Percentiles rank a stretch among this genome's conserved stretches.
phyloP scores from a whole-genome alignment of 2,113 vertebrate genomes.

The Danionella cerebrum region DNA sequence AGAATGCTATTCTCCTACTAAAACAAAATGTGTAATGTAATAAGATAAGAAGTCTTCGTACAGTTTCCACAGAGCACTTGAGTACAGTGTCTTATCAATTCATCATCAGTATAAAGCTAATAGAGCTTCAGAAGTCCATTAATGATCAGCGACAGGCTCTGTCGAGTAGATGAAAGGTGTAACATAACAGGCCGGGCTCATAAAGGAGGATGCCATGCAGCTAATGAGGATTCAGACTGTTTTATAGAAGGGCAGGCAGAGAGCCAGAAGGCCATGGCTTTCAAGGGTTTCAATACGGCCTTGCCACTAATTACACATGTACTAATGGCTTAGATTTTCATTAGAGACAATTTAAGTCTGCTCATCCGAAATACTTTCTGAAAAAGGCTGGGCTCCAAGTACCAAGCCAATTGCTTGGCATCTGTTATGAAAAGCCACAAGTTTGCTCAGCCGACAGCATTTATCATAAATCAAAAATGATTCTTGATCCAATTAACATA shows the following conservation, averaged over 20 bases:
- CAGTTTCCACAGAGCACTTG: constrained; percentile 56
- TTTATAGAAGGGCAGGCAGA: constrained; percentile 66
- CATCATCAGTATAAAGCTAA: constrained; percentile 69
- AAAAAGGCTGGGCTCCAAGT: constrained; percentile 27
- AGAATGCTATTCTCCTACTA: constrained; percentile 44
- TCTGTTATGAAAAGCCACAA: too few relatives aligned
- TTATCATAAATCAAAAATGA: neutral
- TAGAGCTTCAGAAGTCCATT: constrained; percentile 65
- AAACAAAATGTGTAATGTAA: constrained; percentile 42
- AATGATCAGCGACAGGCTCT: constrained; percentile 67
- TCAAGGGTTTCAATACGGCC: constrained; percentile 70
- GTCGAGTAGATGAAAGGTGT: constrained; percentile 72
- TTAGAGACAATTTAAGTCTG: constrained; percentile 69
- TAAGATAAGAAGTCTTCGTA: constrained; percentile 53
- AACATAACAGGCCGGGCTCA: constrained; percentile 62
- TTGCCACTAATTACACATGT: constrained; percentile 70
- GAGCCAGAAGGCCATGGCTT: constrained; percentile 70
- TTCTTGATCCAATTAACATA: neutral
- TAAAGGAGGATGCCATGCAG: constrained; percentile 65
- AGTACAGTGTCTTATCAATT: constrained; percentile 65
- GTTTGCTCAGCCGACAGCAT: neutral
- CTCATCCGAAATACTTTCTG: constrained; percentile 51
- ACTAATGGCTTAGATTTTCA: constrained; percentile 70
- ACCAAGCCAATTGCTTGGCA: constrained; percentile 5
- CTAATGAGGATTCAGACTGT: constrained; percentile 74